Percentiles rank a stretch among this genome's conserved stretches.
Evolutionary conservation across 2,888 invertebrate species (phyloP).

Genomic region (Ochropleura plecta): DNA sequence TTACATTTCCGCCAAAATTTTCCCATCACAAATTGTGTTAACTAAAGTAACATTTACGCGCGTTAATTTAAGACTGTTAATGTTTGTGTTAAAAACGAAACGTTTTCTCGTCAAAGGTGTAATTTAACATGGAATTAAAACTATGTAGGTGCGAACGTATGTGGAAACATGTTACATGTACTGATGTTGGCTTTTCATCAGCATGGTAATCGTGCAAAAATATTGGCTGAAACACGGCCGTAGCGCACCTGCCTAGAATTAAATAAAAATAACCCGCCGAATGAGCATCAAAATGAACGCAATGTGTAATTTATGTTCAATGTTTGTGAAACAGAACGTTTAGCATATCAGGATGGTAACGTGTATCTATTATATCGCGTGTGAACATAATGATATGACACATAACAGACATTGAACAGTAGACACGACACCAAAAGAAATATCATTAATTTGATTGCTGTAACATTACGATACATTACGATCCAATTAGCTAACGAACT

Average conservation of each 20-base stretch:
- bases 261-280: constrained; percentile 88
- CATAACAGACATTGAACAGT: constrained; percentile 40
- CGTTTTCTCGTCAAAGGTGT: constrained; percentile 73
- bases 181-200: constrained; percentile 90
- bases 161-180: constrained; percentile 75
- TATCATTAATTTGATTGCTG: constrained; percentile 74
- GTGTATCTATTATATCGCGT: constrained; percentile 53
- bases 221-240: constrained; percentile 84
- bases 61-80: constrained; percentile 57
- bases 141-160: constrained; percentile 71
- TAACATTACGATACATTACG: constrained; percentile 76
- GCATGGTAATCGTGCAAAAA: constrained; percentile 90
- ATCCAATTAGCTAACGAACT: constrained; percentile 85
- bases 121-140: constrained; percentile 79
- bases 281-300: constrained; percentile 81
- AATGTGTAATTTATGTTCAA: constrained; percentile 80
- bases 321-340: constrained; percentile 79
- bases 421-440: constrained; percentile 64
- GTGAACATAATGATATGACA: constrained; percentile 59
- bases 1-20: constrained; percentile 62
- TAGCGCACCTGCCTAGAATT: constrained; percentile 87
- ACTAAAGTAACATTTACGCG: constrained; percentile 58
- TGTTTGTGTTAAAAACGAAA: constrained; percentile 58
- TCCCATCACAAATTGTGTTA: constrained; percentile 58
- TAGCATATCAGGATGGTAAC: constrained; percentile 73